Base-by-base conservation (phyloP, 2,888 invertebrate species). In the Eristalis pertinax region DNA sequence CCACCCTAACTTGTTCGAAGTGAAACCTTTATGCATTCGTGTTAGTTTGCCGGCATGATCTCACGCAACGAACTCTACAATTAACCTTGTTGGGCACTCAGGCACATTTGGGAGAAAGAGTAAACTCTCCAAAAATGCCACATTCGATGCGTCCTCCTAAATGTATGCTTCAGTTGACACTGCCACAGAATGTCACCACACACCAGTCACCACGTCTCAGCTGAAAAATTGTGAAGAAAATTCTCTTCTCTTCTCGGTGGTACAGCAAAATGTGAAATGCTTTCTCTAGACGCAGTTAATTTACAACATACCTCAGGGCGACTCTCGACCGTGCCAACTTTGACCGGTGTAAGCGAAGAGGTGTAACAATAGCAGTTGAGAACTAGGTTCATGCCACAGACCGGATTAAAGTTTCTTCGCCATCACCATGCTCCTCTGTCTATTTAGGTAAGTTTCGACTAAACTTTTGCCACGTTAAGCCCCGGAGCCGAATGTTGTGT, bases 81-180 rank as follows among this genome's bases (percentile, higher is more conserved):
- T 43, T 43, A n/a, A 43, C 41, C 15, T 43, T 43, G n/a, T 5
- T 43, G n/a, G n/a, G n/a, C 43, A n/a, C 4, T 1, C n/a, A n/a
- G n/a, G n/a, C 2, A 19, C 19, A 8, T 19, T 8, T 50, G 1
- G 19, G 19, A 19, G 8, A 19, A 19, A 8, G 50, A 50, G 50
- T 19, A 41, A 67, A 41, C 19, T 75, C 58, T 67, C 56, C 58
- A 67, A 41, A 64, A 13, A 0, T 50, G 7, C 35, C 56, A n/a
- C 29, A 5, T 4, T 29, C 5, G 0, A 43, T 0, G 60, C 43
- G 22, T 63, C 19, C 79, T 56, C 79, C 79, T 79, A 79, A 79
- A 73, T 72, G 79, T 79, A 79, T 79, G 35, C 79, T 26, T 8
- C 72, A 13, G 22, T 43, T 64, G 38, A 60, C n/a, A 41, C 24